Percentiles rank a stretch among this genome's conserved stretches.
Conservation (phyloP, 2,113 vertebrate species). For the Upupa epops region DNA sequence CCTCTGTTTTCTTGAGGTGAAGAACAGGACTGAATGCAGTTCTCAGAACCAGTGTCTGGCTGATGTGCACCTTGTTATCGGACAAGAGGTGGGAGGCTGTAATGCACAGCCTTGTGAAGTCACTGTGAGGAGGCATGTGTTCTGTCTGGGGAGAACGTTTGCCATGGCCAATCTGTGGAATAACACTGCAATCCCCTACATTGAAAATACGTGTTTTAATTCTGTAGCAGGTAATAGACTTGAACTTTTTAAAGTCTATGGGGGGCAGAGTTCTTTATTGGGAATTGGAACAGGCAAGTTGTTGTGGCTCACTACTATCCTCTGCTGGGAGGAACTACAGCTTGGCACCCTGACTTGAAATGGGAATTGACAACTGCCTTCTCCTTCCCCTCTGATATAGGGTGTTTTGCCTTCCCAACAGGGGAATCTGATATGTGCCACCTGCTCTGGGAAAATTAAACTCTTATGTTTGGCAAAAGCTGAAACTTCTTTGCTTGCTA, state of each 20-base stretch:
- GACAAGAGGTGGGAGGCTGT: neutral
- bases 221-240: neutral
- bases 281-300: neutral
- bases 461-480: neutral
- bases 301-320: constrained; percentile 5
- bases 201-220: neutral
- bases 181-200: neutral
- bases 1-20: neutral
- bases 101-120: neutral
- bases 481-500: neutral
- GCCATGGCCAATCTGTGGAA: neutral
- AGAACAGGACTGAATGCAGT: neutral
- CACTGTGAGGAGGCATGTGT: neutral
- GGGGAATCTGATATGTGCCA: neutral
- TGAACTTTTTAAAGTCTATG: neutral
- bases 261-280: neutral
- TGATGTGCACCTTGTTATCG: neutral
- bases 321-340: constrained; percentile 39
- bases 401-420: neutral
- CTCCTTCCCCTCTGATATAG: neutral
- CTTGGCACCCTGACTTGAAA: neutral
- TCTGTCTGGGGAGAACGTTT: neutral
- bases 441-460: neutral
- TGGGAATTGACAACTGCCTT: neutral
- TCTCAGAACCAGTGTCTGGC: neutral